These are phyloP conservation scores for Phaenicophaeus curvirostris DNA, from an alignment of 2,797 vertebrate genomes.

Conservation along the genomic window DNA sequence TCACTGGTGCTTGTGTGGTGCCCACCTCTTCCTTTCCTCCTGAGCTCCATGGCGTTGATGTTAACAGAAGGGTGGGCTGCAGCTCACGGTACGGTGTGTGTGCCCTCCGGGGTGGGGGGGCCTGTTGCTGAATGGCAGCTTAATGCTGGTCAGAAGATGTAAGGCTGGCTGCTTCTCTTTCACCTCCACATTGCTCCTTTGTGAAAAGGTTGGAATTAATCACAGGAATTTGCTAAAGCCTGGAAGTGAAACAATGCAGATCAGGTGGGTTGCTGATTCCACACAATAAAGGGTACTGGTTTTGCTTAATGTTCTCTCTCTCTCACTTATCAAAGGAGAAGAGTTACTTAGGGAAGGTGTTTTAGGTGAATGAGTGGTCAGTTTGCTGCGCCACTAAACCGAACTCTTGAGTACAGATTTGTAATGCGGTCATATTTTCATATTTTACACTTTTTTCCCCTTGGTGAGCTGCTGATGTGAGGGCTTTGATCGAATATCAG, in stretches of 20 bases:
- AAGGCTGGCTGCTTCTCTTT: background rate
- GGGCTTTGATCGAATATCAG: constrained; percentile 74
- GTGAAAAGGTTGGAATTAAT: constrained; percentile 9
- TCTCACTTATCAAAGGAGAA: background rate
- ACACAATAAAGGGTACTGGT: background rate
- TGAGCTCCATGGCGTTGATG: background rate
- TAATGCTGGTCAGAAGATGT: background rate
- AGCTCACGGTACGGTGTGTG: background rate
- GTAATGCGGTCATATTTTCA: background rate
- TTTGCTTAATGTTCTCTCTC: background rate
- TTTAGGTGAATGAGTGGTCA: background rate
- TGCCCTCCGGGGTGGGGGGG: background rate
- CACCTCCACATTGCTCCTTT: background rate
- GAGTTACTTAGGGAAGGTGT: background rate
- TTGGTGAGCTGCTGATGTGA: constrained; percentile 72
- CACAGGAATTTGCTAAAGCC: constrained; percentile 24
- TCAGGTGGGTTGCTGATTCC: background rate
- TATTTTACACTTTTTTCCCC: background rate
- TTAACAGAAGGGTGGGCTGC: background rate
- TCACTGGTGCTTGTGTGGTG: background rate
- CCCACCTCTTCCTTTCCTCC: background rate
- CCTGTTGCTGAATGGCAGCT: background rate
- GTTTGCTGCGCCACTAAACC: background rate
- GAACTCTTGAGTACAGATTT: background rate
- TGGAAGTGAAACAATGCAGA: background rate